These are phyloP conservation scores for Dunckerocampus dactyliophorus DNA, from an alignment of 2,113 vertebrate species.

Conservation along the genomic window DNA sequence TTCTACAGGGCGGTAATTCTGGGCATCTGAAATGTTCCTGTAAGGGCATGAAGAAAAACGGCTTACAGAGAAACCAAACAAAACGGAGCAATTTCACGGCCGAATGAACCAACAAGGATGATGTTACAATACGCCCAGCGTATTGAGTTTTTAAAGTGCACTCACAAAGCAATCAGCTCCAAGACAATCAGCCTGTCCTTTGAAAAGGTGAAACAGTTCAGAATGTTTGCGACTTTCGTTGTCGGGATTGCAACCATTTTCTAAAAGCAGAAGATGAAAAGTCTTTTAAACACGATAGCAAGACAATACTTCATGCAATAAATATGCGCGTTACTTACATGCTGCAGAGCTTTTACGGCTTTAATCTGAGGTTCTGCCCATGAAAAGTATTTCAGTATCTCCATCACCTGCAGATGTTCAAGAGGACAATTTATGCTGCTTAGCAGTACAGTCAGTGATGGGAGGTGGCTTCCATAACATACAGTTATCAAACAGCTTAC, in stretches of 20 bases:
- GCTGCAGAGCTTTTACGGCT: constrained; percentile 94
- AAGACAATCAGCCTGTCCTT: constrained; percentile 92
- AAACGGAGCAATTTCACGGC: neutral
- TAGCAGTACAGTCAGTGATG: neutral
- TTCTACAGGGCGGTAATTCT: constrained; percentile 93
- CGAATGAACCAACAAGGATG: neutral
- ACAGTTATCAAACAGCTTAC: too few relatives aligned
- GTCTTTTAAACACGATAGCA: neutral
- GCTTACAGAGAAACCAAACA: neutral
- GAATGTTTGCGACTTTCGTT: constrained; percentile 92
- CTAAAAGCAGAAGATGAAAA: constrained; percentile 64
- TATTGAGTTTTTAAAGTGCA: constrained; percentile 34
- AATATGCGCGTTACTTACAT: constrained; percentile 75
- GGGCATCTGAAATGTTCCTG: constrained; percentile 95
- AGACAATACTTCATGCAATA: neutral
- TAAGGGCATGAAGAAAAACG: neutral
- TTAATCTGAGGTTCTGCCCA: constrained; percentile 97
- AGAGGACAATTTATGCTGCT: neutral
- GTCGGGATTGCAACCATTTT: constrained; percentile 98
- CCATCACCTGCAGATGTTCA: constrained; percentile 81
- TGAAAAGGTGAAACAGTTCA: constrained; percentile 96
- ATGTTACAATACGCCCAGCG: neutral
- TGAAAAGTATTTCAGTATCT: constrained; percentile 94
- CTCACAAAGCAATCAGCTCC: constrained; percentile 94
- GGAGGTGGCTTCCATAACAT: too few relatives aligned